Evolutionary conservation across 2,888 invertebrate species (phyloP).

Genomic region (Drosophila hawaiiensis): DNA sequence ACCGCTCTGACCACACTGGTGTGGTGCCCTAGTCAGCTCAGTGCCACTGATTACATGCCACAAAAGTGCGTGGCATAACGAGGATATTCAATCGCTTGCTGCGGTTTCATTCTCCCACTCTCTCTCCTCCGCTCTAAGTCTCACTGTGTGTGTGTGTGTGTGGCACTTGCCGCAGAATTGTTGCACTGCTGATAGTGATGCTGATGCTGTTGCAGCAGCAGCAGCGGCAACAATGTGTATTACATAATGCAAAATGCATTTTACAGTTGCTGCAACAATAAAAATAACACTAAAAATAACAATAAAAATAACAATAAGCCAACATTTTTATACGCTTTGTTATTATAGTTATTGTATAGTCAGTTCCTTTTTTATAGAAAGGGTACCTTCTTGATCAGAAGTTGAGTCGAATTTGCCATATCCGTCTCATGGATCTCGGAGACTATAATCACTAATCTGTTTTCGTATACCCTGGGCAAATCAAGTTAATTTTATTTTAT

Average conservation of each 20-base stretch:
- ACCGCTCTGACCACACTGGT: conserved; percentile 27
- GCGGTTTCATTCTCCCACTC: conserved; percentile 32
- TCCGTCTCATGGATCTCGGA: no score
- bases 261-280: conserved; percentile 10
- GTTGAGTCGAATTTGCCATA: no score
- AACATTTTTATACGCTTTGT: conserved; percentile 11
- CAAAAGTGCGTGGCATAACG: conserved; percentile 69
- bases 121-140: not conserved
- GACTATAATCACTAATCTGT: not conserved
- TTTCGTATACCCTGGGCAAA: not conserved
- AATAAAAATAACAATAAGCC: conserved; percentile 2
- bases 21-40: conserved; percentile 12
- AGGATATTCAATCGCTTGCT: conserved; percentile 56
- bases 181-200: conserved; percentile 29
- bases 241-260: conserved; percentile 47
- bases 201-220: not conserved
- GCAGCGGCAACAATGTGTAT: conserved; percentile 31
- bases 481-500: not conserved
- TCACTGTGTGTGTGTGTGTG: conserved; percentile 7
- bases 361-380: not conserved
- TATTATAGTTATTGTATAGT: not conserved
- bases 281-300: conserved; percentile 1
- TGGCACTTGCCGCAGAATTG: conserved; percentile 41
- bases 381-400: not conserved
- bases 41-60: conserved; percentile 26